Evolutionary conservation across 2,113 vertebrate species (phyloP).

Genomic region (Zosterops borbonicus): DNA sequence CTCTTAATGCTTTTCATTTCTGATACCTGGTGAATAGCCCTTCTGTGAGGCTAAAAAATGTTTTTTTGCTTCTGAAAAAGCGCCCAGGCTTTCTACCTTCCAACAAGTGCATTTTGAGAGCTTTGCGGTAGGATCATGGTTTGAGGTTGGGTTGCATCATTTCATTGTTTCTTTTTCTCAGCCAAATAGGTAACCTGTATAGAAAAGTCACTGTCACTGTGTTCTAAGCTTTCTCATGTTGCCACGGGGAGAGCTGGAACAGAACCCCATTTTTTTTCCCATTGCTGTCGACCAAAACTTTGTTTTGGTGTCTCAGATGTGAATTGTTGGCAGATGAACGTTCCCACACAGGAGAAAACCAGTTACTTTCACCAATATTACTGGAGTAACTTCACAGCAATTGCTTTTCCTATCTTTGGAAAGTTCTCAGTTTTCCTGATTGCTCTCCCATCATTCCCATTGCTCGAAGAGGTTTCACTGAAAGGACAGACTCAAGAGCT

Average conservation of each 20-base stretch:
- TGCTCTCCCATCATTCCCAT: background rate
- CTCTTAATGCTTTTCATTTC: background rate
- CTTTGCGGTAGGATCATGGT: background rate
- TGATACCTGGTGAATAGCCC: background rate
- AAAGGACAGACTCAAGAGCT: background rate
- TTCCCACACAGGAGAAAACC: background rate
- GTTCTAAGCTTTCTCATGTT: background rate
- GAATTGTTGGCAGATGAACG: background rate
- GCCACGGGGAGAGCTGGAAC: background rate
- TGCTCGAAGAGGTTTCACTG: background rate
- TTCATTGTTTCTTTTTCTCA: background rate
- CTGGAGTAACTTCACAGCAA: background rate
- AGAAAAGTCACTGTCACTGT: background rate
- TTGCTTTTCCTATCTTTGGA: background rate
- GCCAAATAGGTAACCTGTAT: background rate
- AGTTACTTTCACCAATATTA: background rate
- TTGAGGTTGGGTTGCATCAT: background rate
- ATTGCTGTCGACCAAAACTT: background rate
- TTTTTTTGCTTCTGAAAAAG: background rate
- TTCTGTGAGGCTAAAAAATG: background rate
- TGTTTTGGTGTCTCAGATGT: background rate
- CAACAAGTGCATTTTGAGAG: background rate
- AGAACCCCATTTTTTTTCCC: background rate
- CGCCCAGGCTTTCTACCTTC: background rate
- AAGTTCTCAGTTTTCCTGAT: background rate